These are phyloP conservation scores for Nyctereutes procyonoides DNA, from an alignment of 2,113 vertebrate species.

Conservation along the genomic window DNA sequence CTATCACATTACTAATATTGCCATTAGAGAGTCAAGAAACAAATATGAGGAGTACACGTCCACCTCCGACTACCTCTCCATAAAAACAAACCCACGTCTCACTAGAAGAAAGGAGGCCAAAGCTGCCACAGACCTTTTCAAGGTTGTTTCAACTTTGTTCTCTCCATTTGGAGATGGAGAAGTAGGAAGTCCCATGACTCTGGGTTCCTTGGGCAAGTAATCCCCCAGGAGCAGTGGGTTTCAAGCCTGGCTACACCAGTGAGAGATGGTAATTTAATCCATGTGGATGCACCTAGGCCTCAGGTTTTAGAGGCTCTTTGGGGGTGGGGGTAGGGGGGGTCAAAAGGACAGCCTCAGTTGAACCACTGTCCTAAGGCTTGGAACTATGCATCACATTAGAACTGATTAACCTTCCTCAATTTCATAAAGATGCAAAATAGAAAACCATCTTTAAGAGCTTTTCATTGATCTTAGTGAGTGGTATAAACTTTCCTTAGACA, in stretches of 20 bases:
- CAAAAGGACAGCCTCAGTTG: not conserved
- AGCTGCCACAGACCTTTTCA: not conserved
- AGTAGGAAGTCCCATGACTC: too few relatives aligned
- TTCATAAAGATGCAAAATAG: not conserved
- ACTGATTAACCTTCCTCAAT: not conserved
- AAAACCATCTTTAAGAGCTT: not conserved
- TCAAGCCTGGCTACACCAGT: not conserved
- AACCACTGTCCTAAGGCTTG: not conserved
- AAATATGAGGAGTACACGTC: not conserved
- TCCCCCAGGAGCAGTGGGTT: not conserved
- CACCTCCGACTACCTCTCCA: not conserved
- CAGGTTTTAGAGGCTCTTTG: not conserved
- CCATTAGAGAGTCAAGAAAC: not conserved
- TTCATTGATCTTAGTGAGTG: not conserved
- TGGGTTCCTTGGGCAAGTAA: not conserved
- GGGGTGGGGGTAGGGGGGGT: not conserved
- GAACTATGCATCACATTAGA: not conserved
- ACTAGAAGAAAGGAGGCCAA: not conserved
- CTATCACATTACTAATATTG: not conserved
- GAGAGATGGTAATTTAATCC: not conserved
- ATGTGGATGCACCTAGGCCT: fast-evolving
- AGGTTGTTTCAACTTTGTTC: not conserved
- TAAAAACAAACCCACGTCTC: not conserved
- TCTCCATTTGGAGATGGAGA: not conserved
- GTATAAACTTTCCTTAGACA: not conserved